Base-by-base conservation (phyloP, 2,888 invertebrate genomes). In the Chrysina gloriosa region DNA sequence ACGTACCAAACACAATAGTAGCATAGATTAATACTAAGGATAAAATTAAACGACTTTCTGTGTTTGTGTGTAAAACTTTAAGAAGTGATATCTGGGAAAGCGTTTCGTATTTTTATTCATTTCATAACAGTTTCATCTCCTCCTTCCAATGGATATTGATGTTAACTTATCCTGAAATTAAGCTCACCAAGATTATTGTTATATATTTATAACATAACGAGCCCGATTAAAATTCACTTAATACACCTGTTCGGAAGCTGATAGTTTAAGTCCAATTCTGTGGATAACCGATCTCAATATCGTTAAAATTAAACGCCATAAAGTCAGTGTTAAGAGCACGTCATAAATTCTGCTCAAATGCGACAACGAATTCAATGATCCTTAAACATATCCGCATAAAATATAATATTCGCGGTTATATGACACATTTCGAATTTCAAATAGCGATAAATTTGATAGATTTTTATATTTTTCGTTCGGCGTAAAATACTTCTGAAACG, bases 271-370 rank as follows among this genome's bases (percentile, higher is more conserved):
- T 34, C 34, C 34, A n/a, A 34, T 48, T 48, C 7, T 9, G 25
- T 7, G n/a, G n/a, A 11, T 23, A 48, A 48, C 25, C 25, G 47
- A 48, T 48, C 47, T 23, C n/a, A 6, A 48, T 23, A 48, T 48
- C 47, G 4, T 5, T 2, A 23, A 23, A 9, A n/a, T n/a, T 25
- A 23, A 4, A 1, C n/a, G n/a, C 47, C 16, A 48, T 48, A 23
- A 48, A 25, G 9, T 9, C 25, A 48, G 25, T 25, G n/a, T 48
- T 48, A 48, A 48, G 23, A 23, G 47, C n/a, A n/a, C 25, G 23
- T 4, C 23, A 48, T 48, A 48, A 48, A 48, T 48, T 23, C n/a
- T 23, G 9, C 3, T 21, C 21, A 48, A 48, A 48, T 48, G 47
- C 9, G 47, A 48, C 21, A 48, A 23, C 9, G 47, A 48, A 48